Base-by-base conservation (phyloP, 2,888 invertebrate genomes). In the Schrankia costaestrigalis region DNA sequence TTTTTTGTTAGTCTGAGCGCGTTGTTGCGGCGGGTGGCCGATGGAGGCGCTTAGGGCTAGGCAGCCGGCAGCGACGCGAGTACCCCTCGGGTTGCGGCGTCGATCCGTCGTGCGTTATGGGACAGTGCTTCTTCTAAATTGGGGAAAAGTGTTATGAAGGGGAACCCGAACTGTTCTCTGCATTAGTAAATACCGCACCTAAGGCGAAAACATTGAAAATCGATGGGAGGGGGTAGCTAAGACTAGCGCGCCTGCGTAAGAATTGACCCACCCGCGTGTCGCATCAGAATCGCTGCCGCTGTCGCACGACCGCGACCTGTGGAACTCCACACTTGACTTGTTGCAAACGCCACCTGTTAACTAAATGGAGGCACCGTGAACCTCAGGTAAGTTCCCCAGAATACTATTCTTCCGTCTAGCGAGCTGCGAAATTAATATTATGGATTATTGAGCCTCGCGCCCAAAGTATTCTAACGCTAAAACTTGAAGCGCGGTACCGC, bases 341-440 rank as follows among this genome's bases (percentile, higher is more conserved):
- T 85, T 85, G 85, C 79, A 56, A 76, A 63, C 67, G 63, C 75
- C 83, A 84, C 82, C 84, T 84, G 80, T 80, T 80, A 78, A 77
- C 82, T 64, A 68, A 38, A 83, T 82, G 84, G 80, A 71, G 69
- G 65, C 66, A 56, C 69, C 75, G 69, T 78, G 71, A 80, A 72
- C 57, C 55, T 57, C 76, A 81, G 84, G 84, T 84, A 60, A 78
- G 78, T 64, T 53, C 30, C 18, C 17, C 24, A 35, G 21, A 32
- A 33, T 43, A 40, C 11, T 26, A 34, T 37, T 15, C 33, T 32
- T 19, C 29, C 13, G 18, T 32, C 11, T 26, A 31, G 26, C 33
- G 26, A 7, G 13, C n/a, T 12, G 36, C 34, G 43, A 41, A 45
- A 28, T 27, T 32, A 32, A 26, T 23, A 13, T 26, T n/a, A 9